Evolutionary conservation across 2,797 vertebrate genomes (phyloP), one percentile per base, ranked within the genome.

Genomic region (Numenius phaeopus): DNA sequence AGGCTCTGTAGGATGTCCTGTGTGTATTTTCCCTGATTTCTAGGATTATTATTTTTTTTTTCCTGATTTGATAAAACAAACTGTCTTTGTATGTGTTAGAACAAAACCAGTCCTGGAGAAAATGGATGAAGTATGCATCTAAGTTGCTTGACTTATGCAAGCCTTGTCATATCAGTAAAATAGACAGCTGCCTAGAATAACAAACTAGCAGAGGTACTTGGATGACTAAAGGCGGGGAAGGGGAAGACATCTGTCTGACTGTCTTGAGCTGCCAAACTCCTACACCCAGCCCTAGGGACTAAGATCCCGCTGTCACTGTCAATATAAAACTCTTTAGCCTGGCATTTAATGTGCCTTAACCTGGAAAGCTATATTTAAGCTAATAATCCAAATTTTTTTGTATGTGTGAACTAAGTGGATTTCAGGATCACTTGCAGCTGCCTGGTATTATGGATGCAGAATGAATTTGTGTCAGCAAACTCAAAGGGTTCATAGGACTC

Each of bases 321-420:
- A 83, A 34, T 85, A 58, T 65, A 57, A 92, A 97, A 92, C 83
- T 83, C 81, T 69, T 70, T 75, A 87, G 47, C 26, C 57, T 84
- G 88, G 67, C 73, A 61, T 87, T 84, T 93, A 84, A 83, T 83
- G 24, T 87, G 59, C 44, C 72, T 93, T 95, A 94, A 95, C n/a
- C 75, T 69, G 81, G 49, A 91, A 93, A 93, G 40, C 55, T 96
- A 57, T 73, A 50, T 89, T 94, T 95, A 83, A 97, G 59, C 57
- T 66, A 89, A 93, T 93, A 85, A 92, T 80, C 49, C 52, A 20
- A 5, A 12, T 27, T 59, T 34, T 83, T 89, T 59, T 26, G 12
- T 52, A 18, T 54, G 19, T 72, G 21, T 59, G 75, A 82, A 87
- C 27, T 50, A 69, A 76, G 83, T 92, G 64, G 86, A 93, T 92